phyloP scores from a whole-genome alignment of 2,113 vertebrate species.

The Hoplias malabaricus region DNA sequence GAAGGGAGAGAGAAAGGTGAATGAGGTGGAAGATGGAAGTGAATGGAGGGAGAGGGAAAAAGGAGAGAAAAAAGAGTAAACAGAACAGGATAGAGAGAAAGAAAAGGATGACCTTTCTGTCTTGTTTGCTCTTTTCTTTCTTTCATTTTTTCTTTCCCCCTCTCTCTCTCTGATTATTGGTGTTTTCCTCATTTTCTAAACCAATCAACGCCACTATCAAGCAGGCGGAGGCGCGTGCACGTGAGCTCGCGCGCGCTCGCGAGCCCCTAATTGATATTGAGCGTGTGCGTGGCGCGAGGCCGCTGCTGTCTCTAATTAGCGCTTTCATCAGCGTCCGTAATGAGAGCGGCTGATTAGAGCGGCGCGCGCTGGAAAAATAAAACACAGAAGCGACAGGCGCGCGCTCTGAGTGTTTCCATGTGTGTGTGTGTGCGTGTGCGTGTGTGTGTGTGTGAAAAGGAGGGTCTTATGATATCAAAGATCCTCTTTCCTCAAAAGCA shows the following conservation, averaged over 20 bases:
- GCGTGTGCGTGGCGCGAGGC: slow-evolving; percentile 97
- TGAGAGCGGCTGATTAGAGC: slow-evolving; percentile 99
- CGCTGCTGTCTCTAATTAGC: slow-evolving; percentile 98
- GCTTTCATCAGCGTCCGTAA: slow-evolving; percentile 99
- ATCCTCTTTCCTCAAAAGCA: too few relatives aligned
- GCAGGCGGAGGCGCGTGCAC: slow-evolving; percentile 85
- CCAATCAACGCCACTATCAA: slow-evolving; percentile 96
- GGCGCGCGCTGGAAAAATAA: slow-evolving; percentile 95
- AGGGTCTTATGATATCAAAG: too few relatives aligned
- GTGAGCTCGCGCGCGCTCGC: slow-evolving; percentile 71
- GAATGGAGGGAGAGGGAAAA: too few relatives aligned
- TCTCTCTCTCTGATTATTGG: slow-evolving; percentile 84
- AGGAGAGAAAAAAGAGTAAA: too few relatives aligned
- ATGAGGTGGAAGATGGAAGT: background rate
- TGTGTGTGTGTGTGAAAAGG: background rate
- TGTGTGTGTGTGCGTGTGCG: slow-evolving; percentile 5
- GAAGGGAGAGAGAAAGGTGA: too few relatives aligned
- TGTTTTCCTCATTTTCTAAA: slow-evolving; percentile 99
- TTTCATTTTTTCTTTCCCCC: background rate
- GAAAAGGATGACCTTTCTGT: too few relatives aligned
- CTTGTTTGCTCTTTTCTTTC: background rate
- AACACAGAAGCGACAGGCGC: slow-evolving; percentile 93
- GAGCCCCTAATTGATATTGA: slow-evolving; percentile 99
- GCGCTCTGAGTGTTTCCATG: slow-evolving; percentile 87
- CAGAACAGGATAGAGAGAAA: too few relatives aligned